These are phyloP conservation scores for Ambastaia sidthimunki DNA, from an alignment of 2,797 vertebrate species.

Conservation along the genomic window DNA sequence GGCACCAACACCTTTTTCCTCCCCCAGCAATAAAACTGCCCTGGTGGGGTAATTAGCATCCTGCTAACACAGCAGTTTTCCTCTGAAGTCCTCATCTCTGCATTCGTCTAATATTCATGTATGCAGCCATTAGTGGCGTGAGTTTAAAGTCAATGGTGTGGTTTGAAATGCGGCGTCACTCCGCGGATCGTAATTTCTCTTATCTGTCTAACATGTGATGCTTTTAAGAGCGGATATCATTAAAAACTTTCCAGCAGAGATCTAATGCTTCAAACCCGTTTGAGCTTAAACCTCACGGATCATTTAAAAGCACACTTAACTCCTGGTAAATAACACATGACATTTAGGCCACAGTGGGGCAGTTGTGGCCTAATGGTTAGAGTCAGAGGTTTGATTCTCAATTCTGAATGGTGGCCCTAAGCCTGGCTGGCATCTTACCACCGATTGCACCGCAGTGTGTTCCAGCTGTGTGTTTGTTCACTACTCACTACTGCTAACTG, in stretches of 20 bases:
- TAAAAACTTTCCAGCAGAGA: slow-evolving; percentile 16
- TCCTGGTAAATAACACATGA: not conserved
- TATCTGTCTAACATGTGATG: not conserved
- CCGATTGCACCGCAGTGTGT: too few species aligned
- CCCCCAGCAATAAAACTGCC: not conserved
- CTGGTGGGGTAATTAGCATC: not conserved
- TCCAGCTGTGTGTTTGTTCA: too few species aligned
- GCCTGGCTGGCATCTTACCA: too few species aligned
- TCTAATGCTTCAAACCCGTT: not conserved
- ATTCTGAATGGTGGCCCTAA: too few species aligned
- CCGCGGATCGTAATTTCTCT: not conserved
- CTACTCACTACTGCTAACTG: too few species aligned
- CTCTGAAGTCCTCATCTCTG: not conserved
- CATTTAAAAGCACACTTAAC: not conserved
- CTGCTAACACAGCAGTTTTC: not conserved
- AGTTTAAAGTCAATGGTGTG: slow-evolving; percentile 13
- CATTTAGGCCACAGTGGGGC: not conserved
- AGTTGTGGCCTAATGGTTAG: too few species aligned
- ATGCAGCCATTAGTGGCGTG: not conserved
- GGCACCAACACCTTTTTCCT: not conserved
- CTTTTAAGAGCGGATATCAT: slow-evolving; percentile 30
- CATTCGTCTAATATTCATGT: slow-evolving; percentile 22
- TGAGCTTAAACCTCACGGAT: not conserved
- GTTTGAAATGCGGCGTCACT: not conserved
- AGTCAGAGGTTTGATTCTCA: too few species aligned